Evolutionary conservation across 2,797 vertebrate genomes (phyloP).

Genomic region (Mycteria americana): DNA sequence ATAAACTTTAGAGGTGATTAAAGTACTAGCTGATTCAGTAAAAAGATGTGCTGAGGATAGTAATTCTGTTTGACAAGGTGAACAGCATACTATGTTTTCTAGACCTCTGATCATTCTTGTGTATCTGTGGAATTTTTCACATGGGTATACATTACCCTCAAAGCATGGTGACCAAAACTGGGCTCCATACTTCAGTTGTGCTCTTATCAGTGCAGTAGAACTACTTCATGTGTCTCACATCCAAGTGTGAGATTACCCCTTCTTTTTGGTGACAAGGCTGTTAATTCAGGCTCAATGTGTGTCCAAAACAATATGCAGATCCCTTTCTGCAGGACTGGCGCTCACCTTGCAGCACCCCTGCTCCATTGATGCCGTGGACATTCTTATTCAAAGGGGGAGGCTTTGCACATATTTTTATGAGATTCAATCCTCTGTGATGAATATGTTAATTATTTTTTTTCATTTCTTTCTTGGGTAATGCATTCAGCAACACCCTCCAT

Average conservation of each 20-base stretch:
- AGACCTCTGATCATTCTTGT: background rate
- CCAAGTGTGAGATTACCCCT: background rate
- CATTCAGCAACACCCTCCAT: background rate
- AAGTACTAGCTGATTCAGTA: slow-evolving; percentile 53
- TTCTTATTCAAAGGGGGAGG: background rate
- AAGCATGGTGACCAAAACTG: background rate
- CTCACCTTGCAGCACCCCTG: background rate
- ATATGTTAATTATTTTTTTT: background rate
- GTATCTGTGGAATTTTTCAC: background rate
- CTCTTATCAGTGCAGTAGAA: background rate
- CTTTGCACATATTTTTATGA: background rate
- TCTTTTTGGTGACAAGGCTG: background rate
- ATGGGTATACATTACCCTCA: background rate
- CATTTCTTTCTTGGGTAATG: background rate
- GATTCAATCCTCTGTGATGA: background rate
- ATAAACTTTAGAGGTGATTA: slow-evolving; percentile 24
- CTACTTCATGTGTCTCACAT: accelerated
- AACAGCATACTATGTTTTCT: background rate
- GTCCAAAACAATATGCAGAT: background rate
- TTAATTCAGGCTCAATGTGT: background rate
- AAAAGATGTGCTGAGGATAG: slow-evolving; percentile 29
- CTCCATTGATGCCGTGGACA: background rate
- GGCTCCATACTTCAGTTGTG: background rate
- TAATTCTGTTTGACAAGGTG: background rate
- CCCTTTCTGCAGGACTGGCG: background rate